Evolutionary conservation across 2,888 invertebrate genomes (phyloP), one percentile per base, ranked within the genome.

Genomic region (Xylocampa areola): DNA sequence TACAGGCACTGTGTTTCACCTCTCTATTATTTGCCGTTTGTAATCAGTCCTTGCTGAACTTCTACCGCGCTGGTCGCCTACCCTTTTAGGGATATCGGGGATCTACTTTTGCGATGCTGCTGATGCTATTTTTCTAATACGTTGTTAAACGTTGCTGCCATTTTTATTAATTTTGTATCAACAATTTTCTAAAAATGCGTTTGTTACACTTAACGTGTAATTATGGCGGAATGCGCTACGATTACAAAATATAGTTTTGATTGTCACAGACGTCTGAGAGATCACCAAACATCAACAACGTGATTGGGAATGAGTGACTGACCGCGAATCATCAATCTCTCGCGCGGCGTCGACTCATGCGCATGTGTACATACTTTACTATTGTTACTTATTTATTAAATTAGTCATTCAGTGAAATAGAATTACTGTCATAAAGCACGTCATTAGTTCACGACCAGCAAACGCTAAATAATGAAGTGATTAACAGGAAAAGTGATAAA

Each of bases 271-370:
- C 58, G 59, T 76, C 63, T 44, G 49, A 58, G 25, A 54, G 41
- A 76, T 74, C 54, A 60, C 32, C 37, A 61, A 69, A 68, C 52
- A 66, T 73, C 70, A 76, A 73, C 66, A 73, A 51, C 39, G 48
- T 43, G 45, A 62, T 73, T 58, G 58, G 36, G 33, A 17, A 30
- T 27, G 23, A 49, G 47, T 36, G 54, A 30, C 49, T 36, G 54
- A 30, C 49, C 14, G 39, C 44, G 19, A 32, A 44, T 51, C 58
- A 60, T 69, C 68, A 75, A 72, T 72, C 41, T 27, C 19, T 29
- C 59, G 57, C 59, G 64, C 47, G 66, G 33, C 59, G 61, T 27
- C 55, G 55, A 45, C 68, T 55, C 63, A 58, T 23, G 61, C 76
- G 72, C 72, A 59, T 50, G 72, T 58, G 63, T 54, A 17, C 36